Conservation (phyloP, 2,888 invertebrate species). For the Acholoe squamosa region DNA sequence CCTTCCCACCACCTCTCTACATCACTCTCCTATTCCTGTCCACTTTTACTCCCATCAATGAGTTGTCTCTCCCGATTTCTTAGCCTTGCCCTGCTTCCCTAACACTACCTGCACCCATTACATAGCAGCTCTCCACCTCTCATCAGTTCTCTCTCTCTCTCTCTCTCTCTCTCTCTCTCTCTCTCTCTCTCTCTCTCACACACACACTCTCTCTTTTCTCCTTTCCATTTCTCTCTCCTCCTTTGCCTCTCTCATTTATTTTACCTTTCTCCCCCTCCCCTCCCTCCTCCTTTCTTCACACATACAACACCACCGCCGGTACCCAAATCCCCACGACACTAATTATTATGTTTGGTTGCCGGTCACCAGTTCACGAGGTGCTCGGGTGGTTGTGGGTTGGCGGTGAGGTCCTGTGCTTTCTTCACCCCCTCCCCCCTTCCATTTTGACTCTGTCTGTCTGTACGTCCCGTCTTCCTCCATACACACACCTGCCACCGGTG, state of each 20-base stretch:
- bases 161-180: no score
- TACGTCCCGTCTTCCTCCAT: background rate
- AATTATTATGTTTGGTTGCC: conserved; percentile 45
- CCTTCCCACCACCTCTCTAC: no score
- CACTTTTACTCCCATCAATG: no score
- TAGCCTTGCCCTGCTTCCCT: no score
- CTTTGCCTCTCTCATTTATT: background rate
- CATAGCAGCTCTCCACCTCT: no score
- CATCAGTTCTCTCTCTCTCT: no score
- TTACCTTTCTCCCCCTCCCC: conserved; percentile 6
- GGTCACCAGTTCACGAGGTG: conserved; percentile 50
- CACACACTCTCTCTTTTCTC: background rate
- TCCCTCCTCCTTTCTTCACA: background rate
- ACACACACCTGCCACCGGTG: conserved; percentile 50
- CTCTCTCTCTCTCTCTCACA: no score
- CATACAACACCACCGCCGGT: conserved; percentile 11
- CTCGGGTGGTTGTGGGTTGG: background rate
- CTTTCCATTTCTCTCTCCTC: background rate
- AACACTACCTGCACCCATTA: no score
- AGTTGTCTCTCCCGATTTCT: no score
- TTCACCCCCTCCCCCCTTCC: background rate
- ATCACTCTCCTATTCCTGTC: no score
- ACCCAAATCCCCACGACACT: background rate
- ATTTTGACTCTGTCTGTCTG: background rate
- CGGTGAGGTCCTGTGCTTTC: no score